Evolutionary conservation across 2,797 vertebrate genomes (phyloP).

Genomic region (Spinibarbus caldwelli): DNA sequence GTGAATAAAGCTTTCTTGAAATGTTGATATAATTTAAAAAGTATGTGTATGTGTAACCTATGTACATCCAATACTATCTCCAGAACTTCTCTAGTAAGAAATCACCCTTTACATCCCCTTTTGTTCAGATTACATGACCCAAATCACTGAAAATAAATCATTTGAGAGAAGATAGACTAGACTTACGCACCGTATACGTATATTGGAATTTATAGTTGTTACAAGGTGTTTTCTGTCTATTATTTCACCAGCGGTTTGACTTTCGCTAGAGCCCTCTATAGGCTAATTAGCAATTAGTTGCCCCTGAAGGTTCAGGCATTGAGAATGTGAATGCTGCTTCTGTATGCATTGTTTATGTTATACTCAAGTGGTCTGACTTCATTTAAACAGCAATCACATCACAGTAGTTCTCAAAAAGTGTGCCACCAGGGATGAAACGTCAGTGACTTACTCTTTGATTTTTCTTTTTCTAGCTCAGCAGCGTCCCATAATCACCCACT

Average conservation of each 20-base stretch:
- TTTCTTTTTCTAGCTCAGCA: constrained; percentile 14
- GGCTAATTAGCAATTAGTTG: neutral
- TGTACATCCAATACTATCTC: neutral
- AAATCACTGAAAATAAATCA: neutral
- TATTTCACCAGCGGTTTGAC: neutral
- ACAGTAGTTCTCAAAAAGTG: constrained; percentile 6
- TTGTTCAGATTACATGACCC: neutral
- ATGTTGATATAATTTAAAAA: too few relatives aligned
- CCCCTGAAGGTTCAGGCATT: neutral
- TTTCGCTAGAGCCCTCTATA: neutral
- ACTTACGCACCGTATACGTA: neutral
- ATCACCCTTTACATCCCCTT: neutral
- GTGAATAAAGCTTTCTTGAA: too few relatives aligned
- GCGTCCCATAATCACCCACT: neutral
- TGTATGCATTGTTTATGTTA: constrained; percentile 4
- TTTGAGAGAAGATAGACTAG: neutral
- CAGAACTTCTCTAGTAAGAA: neutral
- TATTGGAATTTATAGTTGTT: neutral
- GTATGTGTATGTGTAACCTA: too few relatives aligned
- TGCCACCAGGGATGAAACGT: constrained; percentile 27
- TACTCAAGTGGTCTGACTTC: neutral
- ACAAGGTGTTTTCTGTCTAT: neutral
- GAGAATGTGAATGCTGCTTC: neutral
- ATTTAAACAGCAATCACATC: neutral
- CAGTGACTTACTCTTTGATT: constrained; percentile 15